Base-by-base conservation (phyloP, 2,888 invertebrate species). In the Bellardia bayeri region DNA sequence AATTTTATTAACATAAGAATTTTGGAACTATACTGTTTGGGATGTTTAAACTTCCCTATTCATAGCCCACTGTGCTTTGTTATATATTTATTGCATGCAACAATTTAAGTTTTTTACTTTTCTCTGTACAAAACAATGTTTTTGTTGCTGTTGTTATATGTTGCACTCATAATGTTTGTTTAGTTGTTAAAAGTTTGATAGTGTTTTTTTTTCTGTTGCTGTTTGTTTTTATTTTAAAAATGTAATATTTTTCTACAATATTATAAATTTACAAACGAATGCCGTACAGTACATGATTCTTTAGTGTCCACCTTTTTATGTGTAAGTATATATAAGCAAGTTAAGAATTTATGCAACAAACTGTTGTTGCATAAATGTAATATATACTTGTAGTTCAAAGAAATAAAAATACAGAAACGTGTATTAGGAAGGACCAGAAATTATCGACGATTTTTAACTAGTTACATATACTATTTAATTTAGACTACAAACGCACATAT, bases 71-170 rank as follows among this genome's bases (percentile, higher is more conserved):
- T 63, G 78, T 78, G 0, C 13, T n/a, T 42, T 76, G 23, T 74
- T 37, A 16, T 45, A 49, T 82, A 61, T 74, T 81, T 82, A 61
- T 74, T 81, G 61, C 84, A 87, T 84, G 84, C 72, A 84, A 87
- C 61, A 84, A 87, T 72, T 80, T 72, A 11, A 56, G 75, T 42
- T 63, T 66, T 7, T 23, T 64, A 30, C n/a, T 69, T 64, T 16
- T n/a, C 45, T 30, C 14, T 75, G 40, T 37, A 37, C 8, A 64
- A 40, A 37, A 54, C 13, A 71, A 37, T 49, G 61, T 51, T 61
- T 63, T 63, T 56, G 30, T 33, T 58, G 11, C n/a, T 42, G 30
- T 40, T 51, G 33, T 69, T 81, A 42, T 68, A 45, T 63, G 51
- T 76, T 56, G 58, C n/a, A 40, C 33, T 79, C 2, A 2, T 72